Evolutionary conservation across 2,797 vertebrate genomes (phyloP), one percentile per base, ranked within the genome.

Genomic region (Notamacropus eugenii): DNA sequence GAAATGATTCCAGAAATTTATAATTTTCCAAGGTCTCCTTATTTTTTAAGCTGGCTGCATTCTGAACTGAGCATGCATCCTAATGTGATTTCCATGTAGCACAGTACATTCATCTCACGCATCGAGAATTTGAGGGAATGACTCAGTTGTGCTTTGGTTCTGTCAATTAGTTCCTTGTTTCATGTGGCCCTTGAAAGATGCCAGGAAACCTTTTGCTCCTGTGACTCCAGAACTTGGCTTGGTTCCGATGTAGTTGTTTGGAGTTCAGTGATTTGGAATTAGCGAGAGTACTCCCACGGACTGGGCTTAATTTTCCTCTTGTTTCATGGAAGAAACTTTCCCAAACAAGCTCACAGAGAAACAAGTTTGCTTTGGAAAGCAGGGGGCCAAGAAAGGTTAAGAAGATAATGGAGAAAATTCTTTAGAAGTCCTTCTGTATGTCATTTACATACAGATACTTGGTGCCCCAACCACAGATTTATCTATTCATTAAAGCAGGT

Each of bases 281-380:
- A 14, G 91, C 24, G 59, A 11, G 54, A 55, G 55, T 29, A 5
- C n/a, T 10, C 13, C 9, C 31, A 19, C 29, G 52, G 28, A 4
- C 92, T 93, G 67, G 87, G 54, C 28, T 52, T 31, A 90, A 50
- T 9, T 50, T 96, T 90, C 19, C 54, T 34, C 31, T 91, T 74
- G 31, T 28, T 55, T 0, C 55, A 0, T 56, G n/a, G 54, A 95
- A 95, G n/a, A 67, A n/a, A 34, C 22, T 82, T 82, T 24, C 24
- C 9, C 74, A 82, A 56, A 27, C 31, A 82, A 82, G 11, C 34
- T 94, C 93, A 54, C 55, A 74, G 94, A 55, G 50, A 96, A 56
- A 14, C 54, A 90, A 57, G 57, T 74, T 93, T 74, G 92, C 55
- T 94, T 94, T 93, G 4, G 59, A 58, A 87, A 46, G 40, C 22